These are phyloP conservation scores for Drosophila serrata DNA, from an alignment of 1,140 invertebrate genomes.

Conservation along the genomic window DNA sequence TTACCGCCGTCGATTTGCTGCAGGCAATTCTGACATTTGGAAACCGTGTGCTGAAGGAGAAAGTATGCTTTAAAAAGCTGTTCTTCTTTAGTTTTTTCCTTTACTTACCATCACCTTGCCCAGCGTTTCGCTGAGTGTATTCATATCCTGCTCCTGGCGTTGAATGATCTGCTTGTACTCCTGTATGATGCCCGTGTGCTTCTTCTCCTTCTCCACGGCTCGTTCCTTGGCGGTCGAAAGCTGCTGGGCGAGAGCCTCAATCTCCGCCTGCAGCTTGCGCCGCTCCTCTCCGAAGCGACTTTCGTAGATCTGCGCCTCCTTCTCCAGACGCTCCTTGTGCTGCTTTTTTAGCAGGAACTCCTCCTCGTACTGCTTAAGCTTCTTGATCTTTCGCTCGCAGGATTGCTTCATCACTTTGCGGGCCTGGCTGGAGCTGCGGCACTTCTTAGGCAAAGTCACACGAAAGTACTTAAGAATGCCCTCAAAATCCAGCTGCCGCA, in stretches of 20 bases:
- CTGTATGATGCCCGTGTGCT: constrained; percentile 91
- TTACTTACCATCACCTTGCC: constrained; percentile 87
- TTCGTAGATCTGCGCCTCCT: constrained; percentile 87
- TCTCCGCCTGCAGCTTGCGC: constrained; percentile 91
- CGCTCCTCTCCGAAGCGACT: constrained; percentile 91
- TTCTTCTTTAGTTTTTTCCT: neutral
- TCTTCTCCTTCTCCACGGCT: constrained; percentile 90
- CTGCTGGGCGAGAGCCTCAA: constrained; percentile 93
- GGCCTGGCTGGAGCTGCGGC: constrained; percentile 95
- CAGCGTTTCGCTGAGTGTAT: constrained; percentile 87
- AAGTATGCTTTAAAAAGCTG: neutral
- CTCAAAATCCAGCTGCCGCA: constrained; percentile 98
- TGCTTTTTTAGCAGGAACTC: constrained; percentile 94
- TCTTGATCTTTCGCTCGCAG: constrained; percentile 96
- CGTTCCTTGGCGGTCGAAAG: constrained; percentile 90
- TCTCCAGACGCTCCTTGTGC: constrained; percentile 92
- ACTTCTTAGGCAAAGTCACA: constrained; percentile 98
- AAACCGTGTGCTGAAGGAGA: constrained; percentile 86
- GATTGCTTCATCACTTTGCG: constrained; percentile 95
- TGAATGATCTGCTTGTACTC: constrained; percentile 98
- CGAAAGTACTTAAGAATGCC: constrained; percentile 97
- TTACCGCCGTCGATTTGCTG: constrained; percentile 71
- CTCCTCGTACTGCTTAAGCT: constrained; percentile 97
- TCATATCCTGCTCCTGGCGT: constrained; percentile 94
- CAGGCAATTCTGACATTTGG: constrained; percentile 87